Conservation (phyloP, 2,797 vertebrate species). For the Molossus molossus region DNA sequence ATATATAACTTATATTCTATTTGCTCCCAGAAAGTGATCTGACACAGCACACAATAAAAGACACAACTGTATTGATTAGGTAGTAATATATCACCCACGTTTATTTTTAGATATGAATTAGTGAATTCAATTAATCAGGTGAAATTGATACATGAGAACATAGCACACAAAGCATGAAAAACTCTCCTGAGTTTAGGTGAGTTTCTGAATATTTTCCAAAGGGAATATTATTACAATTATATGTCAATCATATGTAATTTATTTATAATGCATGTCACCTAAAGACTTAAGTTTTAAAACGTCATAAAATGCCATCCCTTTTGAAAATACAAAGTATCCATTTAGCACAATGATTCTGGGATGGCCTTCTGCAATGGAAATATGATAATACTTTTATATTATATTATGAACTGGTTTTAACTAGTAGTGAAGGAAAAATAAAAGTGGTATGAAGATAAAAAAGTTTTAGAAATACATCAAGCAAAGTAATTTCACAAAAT, state of each 20-base stretch:
- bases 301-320: not conserved
- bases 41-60: not conserved
- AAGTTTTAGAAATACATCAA: not conserved
- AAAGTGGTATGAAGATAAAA: not conserved
- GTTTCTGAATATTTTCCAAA: constrained; percentile 10
- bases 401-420: not conserved
- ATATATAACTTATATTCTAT: not conserved
- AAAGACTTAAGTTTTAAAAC: not conserved
- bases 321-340: not conserved
- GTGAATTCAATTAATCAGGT: not conserved
- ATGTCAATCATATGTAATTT: not conserved
- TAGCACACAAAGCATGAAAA: not conserved
- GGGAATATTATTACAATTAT: not conserved
- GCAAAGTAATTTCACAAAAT: not conserved
- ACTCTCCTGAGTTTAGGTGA: not conserved
- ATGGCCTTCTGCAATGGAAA: not conserved
- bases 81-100: not conserved
- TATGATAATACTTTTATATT: not conserved
- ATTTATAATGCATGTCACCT: not conserved
- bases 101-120: not conserved
- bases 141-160: not conserved
- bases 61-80: not conserved
- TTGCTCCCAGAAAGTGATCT: not conserved
- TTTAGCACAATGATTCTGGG: not conserved
- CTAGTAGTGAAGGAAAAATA: not conserved